phyloP scores from a whole-genome alignment of 2,888 invertebrate genomes.

The Cryptocephalus primarius region DNA sequence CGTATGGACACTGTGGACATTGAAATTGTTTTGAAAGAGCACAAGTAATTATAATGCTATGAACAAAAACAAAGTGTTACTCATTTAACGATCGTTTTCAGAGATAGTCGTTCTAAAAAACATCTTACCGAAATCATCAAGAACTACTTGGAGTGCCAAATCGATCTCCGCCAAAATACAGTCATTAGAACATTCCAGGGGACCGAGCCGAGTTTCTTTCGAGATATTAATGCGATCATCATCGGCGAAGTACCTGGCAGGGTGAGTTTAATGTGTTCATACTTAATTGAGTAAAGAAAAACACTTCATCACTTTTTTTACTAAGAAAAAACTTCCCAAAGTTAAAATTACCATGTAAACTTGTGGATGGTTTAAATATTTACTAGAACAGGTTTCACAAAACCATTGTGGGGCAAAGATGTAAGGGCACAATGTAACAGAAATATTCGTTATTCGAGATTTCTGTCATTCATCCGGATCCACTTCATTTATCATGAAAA shows the following conservation, averaged over 20 bases:
- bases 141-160: conserved; percentile 21
- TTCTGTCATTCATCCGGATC: no score
- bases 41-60: conserved; percentile 15
- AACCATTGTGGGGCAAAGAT: no score
- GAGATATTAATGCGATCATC: conserved; percentile 25
- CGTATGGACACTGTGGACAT: conserved; percentile 12
- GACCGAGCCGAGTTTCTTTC: conserved; percentile 17
- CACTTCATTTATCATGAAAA: no score
- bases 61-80: not conserved
- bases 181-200: conserved; percentile 23
- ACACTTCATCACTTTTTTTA: no score
- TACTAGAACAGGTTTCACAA: no score
- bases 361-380: no score
- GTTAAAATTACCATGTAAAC: no score
- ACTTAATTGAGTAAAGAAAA: conserved; percentile 1
- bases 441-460: no score
- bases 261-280: conserved; percentile 11
- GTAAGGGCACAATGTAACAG: no score
- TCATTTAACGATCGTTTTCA: conserved; percentile 4
- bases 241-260: conserved; percentile 21
- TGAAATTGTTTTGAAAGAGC: conserved; percentile 23
- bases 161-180: conserved; percentile 21
- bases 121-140: conserved; percentile 20
- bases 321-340: no score
- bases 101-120: conserved; percentile 9